A percentile compares a stretch with the other conserved stretches of the same genome.
phyloP scores from a whole-genome alignment of 2,113 vertebrate species.

The Pteruthius melanotis region DNA sequence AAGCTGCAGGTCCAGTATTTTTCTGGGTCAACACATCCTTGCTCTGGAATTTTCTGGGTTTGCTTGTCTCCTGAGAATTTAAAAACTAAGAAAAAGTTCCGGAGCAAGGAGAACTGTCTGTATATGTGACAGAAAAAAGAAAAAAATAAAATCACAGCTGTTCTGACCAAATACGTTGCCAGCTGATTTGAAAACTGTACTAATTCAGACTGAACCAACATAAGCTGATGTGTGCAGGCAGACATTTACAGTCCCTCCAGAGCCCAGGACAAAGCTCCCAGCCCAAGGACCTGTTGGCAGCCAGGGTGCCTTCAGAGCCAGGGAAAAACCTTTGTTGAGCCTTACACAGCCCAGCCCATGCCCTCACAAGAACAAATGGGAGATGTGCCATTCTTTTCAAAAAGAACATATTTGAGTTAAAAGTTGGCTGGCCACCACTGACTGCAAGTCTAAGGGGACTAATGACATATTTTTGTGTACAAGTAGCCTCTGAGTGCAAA shows the following conservation, averaged over 20 bases:
- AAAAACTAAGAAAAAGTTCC: constrained; percentile 12
- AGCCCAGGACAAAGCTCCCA: not conserved
- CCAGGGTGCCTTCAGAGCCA: not conserved
- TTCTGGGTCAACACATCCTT: constrained; percentile 45
- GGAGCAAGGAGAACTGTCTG: not conserved
- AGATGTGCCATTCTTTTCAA: not conserved
- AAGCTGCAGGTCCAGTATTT: constrained; percentile 17
- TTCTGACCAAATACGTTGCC: not conserved
- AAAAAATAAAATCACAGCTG: not conserved
- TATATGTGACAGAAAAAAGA: not conserved
- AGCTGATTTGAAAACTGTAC: not conserved
- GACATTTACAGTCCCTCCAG: not conserved
- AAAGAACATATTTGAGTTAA: not conserved
- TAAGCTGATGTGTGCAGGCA: not conserved
- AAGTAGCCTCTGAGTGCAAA: not conserved
- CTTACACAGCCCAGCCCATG: not conserved
- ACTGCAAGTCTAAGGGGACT: not conserved
- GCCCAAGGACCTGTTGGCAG: not conserved
- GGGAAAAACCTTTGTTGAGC: not conserved
- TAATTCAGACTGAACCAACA: not conserved
- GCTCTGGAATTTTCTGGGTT: constrained; percentile 32
- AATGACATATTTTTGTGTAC: not conserved
- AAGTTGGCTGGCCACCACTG: not conserved
- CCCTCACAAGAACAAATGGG: fast-evolving
- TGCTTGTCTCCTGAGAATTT: constrained; percentile 29